These are phyloP conservation scores for Corythoichthys intestinalis DNA, from an alignment of 2,113 vertebrate genomes.

Conservation along the genomic window DNA sequence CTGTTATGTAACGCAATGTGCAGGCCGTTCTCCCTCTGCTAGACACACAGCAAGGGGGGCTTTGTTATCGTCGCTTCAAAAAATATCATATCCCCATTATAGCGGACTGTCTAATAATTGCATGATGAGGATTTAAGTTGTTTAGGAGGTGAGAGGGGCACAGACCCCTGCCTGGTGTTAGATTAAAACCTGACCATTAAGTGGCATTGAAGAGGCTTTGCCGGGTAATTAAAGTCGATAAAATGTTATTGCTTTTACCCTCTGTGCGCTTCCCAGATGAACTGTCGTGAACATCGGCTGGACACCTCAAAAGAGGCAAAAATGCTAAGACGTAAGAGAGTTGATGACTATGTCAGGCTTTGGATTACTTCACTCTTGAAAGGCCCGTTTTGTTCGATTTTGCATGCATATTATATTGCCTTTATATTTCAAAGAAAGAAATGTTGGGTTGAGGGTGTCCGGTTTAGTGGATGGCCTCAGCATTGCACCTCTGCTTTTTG, in stretches of 20 bases:
- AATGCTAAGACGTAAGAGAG: constrained; percentile 4
- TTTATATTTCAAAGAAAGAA: too few relatives aligned
- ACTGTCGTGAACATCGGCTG: constrained; percentile 6
- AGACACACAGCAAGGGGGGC: constrained; percentile 22
- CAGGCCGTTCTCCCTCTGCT: constrained; percentile 38
- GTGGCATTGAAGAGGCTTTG: constrained; percentile 47
- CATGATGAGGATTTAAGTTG: constrained; percentile 42
- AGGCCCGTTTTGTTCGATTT: too few relatives aligned
- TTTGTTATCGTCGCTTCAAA: constrained; percentile 37
- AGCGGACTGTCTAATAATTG: constrained; percentile 37
- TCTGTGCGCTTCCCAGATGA: constrained; percentile 9
- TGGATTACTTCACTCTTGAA: neutral
- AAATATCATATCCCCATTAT: constrained; percentile 57
- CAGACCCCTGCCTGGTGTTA: constrained; percentile 44
- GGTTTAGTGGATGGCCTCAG: too few relatives aligned
- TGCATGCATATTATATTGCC: too few relatives aligned
- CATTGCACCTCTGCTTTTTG: too few relatives aligned
- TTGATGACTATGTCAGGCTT: constrained; percentile 4
- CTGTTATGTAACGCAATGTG: constrained; percentile 64
- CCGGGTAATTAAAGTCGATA: constrained; percentile 56
- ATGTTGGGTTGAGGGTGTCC: too few relatives aligned
- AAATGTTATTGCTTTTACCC: constrained; percentile 51
- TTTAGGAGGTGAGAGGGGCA: constrained; percentile 38
- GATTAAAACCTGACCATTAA: constrained; percentile 53
- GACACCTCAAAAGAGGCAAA: constrained; percentile 20